Conservation (phyloP, 2,113 vertebrate genomes). For the Isichthys henryi region DNA sequence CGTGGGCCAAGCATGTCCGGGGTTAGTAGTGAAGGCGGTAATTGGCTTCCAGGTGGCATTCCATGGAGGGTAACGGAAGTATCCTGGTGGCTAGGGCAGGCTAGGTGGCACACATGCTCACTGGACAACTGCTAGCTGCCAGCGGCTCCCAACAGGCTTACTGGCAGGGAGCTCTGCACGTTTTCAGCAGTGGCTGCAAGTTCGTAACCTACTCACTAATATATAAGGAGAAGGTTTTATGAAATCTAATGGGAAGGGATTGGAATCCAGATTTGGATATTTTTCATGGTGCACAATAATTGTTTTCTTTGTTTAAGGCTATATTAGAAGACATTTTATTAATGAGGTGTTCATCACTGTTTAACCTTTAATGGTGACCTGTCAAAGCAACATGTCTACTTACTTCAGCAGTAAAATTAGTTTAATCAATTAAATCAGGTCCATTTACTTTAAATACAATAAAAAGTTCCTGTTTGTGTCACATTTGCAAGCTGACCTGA, state of each 20-base stretch:
- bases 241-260: background rate
- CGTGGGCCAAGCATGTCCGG: background rate
- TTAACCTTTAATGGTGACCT: background rate
- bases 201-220: background rate
- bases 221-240: background rate
- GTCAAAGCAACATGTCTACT: background rate
- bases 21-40: background rate
- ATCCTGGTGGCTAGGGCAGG: background rate
- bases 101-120: background rate
- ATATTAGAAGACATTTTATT: background rate
- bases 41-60: slow-evolving; percentile 15
- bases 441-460: background rate
- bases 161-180: background rate
- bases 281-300: background rate
- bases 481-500: background rate
- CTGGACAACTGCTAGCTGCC: background rate
- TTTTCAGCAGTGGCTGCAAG: background rate
- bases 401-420: background rate
- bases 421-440: background rate
- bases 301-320: background rate
- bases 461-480: background rate
- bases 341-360: background rate
- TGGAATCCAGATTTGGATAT: background rate
- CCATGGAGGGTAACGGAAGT: background rate
- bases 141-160: background rate